These are phyloP conservation scores for Heliangelus exortis DNA, from an alignment of 2,797 vertebrate species.

Conservation along the genomic window DNA sequence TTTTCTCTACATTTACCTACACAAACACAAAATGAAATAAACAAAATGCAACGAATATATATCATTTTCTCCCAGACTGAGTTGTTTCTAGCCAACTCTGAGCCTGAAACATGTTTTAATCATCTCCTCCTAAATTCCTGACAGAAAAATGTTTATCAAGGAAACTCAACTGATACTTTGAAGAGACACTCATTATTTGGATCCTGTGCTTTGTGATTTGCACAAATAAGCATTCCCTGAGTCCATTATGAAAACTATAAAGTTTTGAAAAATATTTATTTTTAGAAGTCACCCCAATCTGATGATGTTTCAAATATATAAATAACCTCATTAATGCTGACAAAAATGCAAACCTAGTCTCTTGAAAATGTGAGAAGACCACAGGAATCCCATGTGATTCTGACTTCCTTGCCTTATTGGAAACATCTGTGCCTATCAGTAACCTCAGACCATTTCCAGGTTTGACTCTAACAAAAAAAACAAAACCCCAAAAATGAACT, in stretches of 20 bases:
- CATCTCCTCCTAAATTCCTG: neutral
- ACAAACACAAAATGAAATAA: neutral
- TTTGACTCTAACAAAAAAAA: neutral
- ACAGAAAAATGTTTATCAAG: neutral
- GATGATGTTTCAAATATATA: conserved; percentile 38
- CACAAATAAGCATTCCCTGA: neutral
- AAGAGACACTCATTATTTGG: neutral
- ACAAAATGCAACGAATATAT: neutral
- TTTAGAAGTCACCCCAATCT: neutral
- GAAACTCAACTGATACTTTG: neutral
- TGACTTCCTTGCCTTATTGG: conserved; percentile 47
- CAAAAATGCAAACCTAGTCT: conserved; percentile 50
- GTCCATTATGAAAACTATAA: neutral
- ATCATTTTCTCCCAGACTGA: neutral
- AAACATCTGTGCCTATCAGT: conserved; percentile 67
- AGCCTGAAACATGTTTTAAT: neutral
- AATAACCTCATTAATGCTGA: conserved; percentile 66
- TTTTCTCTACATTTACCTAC: neutral
- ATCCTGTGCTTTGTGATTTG: neutral
- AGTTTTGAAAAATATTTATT: neutral
- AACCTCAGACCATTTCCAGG: conserved; percentile 10
- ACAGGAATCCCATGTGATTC: conserved; percentile 67
- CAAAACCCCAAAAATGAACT: neutral
- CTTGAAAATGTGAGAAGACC: conserved; percentile 58
- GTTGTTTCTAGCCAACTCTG: neutral